Percentiles rank a stretch among this genome's conserved stretches.
These are phyloP conservation scores for Plotosus lineatus DNA, from an alignment of 2,113 vertebrate genomes.

Conservation along the genomic window DNA sequence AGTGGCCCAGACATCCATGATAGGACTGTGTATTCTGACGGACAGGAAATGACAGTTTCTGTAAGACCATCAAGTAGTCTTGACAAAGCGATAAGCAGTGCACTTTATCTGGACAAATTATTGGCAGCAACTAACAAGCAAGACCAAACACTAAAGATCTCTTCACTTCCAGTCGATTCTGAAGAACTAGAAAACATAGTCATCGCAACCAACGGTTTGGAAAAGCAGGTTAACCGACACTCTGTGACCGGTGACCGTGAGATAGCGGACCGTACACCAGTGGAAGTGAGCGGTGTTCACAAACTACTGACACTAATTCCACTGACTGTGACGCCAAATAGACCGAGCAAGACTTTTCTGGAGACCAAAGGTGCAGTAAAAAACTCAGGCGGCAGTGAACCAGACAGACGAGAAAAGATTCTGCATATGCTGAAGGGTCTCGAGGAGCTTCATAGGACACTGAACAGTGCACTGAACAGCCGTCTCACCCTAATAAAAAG, in stretches of 20 bases:
- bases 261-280: not conserved
- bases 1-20: constrained; percentile 4
- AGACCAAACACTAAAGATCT: constrained; percentile 10
- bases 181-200: constrained; percentile 16
- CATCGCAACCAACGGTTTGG: not conserved
- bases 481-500: constrained; percentile 63
- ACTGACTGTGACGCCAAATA: not conserved
- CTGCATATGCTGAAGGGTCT: constrained; percentile 67
- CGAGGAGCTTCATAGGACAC: constrained; percentile 60
- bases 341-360: not conserved
- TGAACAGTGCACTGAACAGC: constrained; percentile 64
- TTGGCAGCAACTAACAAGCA: not conserved
- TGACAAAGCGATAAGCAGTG: constrained; percentile 23
- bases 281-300: not conserved
- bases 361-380: not conserved
- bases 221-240: not conserved
- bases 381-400: not conserved
- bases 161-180: not conserved
- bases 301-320: not conserved
- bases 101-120: constrained; percentile 17
- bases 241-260: not conserved
- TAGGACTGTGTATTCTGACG: constrained; percentile 10
- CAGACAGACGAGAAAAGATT: constrained; percentile 59
- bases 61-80: constrained; percentile 1
- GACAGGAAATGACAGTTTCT: constrained; percentile 24